phyloP scores from a whole-genome alignment of 2,888 invertebrate genomes.

The Molorchus minor region DNA sequence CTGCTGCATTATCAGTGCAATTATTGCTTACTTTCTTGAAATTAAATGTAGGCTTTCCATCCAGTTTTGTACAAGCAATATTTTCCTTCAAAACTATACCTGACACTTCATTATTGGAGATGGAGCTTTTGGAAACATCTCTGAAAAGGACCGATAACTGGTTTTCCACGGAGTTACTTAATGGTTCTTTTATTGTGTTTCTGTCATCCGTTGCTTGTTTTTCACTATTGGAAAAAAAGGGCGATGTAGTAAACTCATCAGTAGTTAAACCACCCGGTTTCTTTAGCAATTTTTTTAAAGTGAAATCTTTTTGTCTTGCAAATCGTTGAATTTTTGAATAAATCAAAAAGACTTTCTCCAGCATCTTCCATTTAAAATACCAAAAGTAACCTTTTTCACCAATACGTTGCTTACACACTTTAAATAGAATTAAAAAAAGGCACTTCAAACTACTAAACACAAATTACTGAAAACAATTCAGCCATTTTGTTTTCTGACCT shows the following conservation, averaged over 20 bases:
- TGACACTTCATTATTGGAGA: too few relatives aligned
- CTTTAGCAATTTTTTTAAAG: slow-evolving; percentile 41
- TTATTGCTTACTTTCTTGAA: too few relatives aligned
- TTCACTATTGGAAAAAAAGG: slow-evolving; percentile 11
- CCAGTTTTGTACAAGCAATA: too few relatives aligned
- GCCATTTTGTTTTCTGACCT: not conserved
- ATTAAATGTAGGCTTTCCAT: too few relatives aligned
- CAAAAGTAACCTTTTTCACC: not conserved
- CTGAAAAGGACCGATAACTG: too few relatives aligned
- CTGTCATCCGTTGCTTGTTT: too few relatives aligned
- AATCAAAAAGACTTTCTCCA: slow-evolving; percentile 44
- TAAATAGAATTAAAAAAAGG: not conserved
- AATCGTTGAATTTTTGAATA: slow-evolving; percentile 34
- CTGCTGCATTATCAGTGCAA: too few relatives aligned
- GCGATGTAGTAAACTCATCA: not conserved
- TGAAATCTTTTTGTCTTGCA: slow-evolving; percentile 43
- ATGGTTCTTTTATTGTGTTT: too few relatives aligned
- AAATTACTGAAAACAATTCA: not conserved
- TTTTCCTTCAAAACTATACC: too few relatives aligned
- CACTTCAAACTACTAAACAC: not conserved
- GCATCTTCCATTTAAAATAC: slow-evolving; percentile 32
- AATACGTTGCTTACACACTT: not conserved
- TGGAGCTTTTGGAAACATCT: too few relatives aligned
- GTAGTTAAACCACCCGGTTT: not conserved
- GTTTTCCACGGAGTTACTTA: too few relatives aligned